A percentile compares a stretch with the other conserved stretches of the same genome.
These are phyloP conservation scores for Tenthredo livida DNA, from an alignment of 2,888 invertebrate genomes.

Conservation along the genomic window DNA sequence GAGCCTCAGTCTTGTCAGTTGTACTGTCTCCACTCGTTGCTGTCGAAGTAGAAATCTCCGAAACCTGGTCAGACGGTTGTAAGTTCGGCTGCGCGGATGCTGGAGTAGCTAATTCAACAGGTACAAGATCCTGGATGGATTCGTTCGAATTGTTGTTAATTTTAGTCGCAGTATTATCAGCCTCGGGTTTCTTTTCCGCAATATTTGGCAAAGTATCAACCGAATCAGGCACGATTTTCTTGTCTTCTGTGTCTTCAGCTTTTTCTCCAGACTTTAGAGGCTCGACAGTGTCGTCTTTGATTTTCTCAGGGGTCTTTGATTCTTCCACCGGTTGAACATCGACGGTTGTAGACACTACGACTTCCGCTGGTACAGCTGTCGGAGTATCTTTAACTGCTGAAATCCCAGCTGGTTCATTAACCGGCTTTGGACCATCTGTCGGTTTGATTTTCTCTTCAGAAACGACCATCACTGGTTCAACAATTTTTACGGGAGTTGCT, in stretches of 20 bases:
- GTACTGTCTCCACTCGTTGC: background rate
- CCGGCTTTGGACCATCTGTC: background rate
- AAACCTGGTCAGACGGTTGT: background rate
- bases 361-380: conserved; percentile 7
- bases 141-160: background rate
- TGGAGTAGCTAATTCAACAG: background rate
- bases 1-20: background rate
- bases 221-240: background rate
- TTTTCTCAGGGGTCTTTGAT: background rate
- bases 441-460: conserved; percentile 10
- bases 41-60: background rate
- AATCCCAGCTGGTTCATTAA: background rate
- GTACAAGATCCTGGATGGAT: background rate
- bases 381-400: background rate
- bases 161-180: background rate
- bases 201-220: background rate
- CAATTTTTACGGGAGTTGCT: background rate
- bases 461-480: background rate
- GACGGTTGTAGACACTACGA: conserved; percentile 15
- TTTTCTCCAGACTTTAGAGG: background rate
- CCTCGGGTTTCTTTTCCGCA: background rate
- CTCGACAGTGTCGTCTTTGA: conserved; percentile 7
- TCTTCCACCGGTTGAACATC: conserved; percentile 1
- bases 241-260: conserved; percentile 19
- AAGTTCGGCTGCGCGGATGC: background rate